phyloP scores from a whole-genome alignment of 2,113 vertebrate species.

The Cyrtonyx montezumae region DNA sequence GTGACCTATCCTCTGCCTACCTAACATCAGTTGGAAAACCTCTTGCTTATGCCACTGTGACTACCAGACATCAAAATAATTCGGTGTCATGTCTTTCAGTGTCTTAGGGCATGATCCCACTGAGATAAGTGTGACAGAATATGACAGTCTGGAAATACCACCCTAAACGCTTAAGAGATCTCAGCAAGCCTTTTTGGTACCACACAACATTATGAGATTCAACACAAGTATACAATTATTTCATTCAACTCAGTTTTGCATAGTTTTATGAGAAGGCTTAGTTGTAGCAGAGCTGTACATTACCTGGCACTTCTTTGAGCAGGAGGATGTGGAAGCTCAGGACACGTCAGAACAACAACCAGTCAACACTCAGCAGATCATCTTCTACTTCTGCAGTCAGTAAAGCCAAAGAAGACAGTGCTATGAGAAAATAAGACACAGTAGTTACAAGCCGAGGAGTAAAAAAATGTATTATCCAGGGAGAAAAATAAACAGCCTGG shows the following conservation, averaged over 20 bases:
- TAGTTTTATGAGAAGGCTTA: neutral
- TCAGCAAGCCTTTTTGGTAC: neutral
- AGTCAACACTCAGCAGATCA: neutral
- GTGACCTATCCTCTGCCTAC: neutral
- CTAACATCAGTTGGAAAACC: neutral
- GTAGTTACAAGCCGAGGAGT: neutral
- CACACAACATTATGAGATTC: neutral
- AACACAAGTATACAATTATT: neutral
- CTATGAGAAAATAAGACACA: neutral
- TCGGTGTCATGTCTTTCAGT: no score
- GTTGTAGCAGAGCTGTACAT: neutral
- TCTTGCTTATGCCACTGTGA: neutral
- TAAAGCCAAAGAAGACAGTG: neutral
- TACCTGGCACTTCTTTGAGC: neutral
- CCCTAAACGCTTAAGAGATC: neutral
- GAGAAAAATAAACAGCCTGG: neutral
- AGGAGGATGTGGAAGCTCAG: neutral
- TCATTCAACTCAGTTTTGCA: neutral
- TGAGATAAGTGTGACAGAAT: neutral
- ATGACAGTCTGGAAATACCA: neutral
- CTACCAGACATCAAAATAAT: neutral
- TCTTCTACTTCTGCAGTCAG: neutral
- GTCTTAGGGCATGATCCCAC: neutral
- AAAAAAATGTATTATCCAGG: neutral
- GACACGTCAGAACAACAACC: neutral